Evolutionary conservation across 2,888 invertebrate genomes (phyloP), one percentile per base, ranked within the genome.

Genomic region (Tanypteryx hageni): DNA sequence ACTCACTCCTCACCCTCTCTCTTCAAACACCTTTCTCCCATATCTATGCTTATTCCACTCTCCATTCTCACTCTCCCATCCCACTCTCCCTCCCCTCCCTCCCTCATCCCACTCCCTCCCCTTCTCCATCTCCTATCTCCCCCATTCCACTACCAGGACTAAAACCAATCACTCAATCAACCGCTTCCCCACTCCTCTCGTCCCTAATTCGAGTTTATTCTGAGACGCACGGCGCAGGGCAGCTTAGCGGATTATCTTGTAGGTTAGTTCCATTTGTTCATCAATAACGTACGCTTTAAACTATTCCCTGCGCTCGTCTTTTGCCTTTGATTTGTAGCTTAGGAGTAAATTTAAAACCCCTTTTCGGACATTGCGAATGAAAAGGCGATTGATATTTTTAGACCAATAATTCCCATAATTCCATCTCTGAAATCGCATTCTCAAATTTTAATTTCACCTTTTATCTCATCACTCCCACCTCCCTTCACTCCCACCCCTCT

Each of bases 121-220:
- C 18, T 11, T n/a, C 83, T 7, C 56, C 56, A 44, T 56, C 9
- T 16, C 56, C 16, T 83, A 44, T n/a, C 31, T 44, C 56, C 56
- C n/a, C 18, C 83, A 9, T 16, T 27, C 13, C 18, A 31, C 44
- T 89, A 44, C 13, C 13, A 13, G 27, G 13, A 76, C 27, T 76
- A 76, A 76, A 76, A 76, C 76, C 76, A 27, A 76, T 76, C 76
- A 76, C 76, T 76, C 76, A 76, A 76, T 76, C 76, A 76, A 76
- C 76, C 22, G 13, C 27, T 76, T 76, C 27, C 10, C 76, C 22
- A 3, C 16, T 14, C n/a, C 64, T 64, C 11, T 68, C 64, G 13
- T 64, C 16, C 64, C 16, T n/a, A 64, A 64, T 64, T 64, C 64
- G 13, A 64, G n/a, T 64, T 64, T n/a, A 18, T n/a, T 64, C n/a